Evolutionary conservation across 53 echinoderm and acorn worm species (phyloP).

Genomic region (Henricia sp.): DNA sequence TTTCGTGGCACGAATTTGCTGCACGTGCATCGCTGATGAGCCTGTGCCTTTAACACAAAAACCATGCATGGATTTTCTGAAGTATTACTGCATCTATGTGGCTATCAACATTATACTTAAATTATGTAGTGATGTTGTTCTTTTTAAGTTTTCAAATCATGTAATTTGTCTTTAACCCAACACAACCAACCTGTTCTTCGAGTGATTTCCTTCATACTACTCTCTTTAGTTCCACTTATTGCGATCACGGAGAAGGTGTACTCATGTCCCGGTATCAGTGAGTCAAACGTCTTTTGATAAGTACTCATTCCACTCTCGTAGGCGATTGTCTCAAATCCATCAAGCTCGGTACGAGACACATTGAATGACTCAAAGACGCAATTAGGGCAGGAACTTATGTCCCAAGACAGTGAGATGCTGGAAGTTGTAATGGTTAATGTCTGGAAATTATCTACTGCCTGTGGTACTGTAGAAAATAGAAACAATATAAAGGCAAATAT

Average conservation of each 20-base stretch:
- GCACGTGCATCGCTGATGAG: no score
- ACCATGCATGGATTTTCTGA: no score
- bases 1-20: no score
- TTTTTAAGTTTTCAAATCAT: background rate
- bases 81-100: background rate
- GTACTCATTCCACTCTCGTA: background rate
- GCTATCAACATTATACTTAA: background rate
- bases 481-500: background rate
- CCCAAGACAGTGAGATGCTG: slow-evolving; percentile 42
- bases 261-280: slow-evolving; percentile 58
- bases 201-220: slow-evolving; percentile 8
- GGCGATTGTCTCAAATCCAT: background rate
- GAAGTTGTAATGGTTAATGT: slow-evolving; percentile 5
- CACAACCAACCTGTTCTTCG: slow-evolving; percentile 82
- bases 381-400: background rate
- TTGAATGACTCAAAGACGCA: slow-evolving; percentile 62
- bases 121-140: background rate
- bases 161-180: no score
- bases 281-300: slow-evolving; percentile 21
- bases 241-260: slow-evolving; percentile 64
- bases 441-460: slow-evolving; percentile 15
- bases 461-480: slow-evolving; percentile 33
- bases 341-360: slow-evolving; percentile 39
- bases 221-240: slow-evolving; percentile 56
- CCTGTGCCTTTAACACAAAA: no score